Percentiles rank a stretch among this genome's conserved stretches.
These are phyloP conservation scores for Parnassius apollo DNA, from an alignment of 2,888 invertebrate genomes.

Conservation along the genomic window DNA sequence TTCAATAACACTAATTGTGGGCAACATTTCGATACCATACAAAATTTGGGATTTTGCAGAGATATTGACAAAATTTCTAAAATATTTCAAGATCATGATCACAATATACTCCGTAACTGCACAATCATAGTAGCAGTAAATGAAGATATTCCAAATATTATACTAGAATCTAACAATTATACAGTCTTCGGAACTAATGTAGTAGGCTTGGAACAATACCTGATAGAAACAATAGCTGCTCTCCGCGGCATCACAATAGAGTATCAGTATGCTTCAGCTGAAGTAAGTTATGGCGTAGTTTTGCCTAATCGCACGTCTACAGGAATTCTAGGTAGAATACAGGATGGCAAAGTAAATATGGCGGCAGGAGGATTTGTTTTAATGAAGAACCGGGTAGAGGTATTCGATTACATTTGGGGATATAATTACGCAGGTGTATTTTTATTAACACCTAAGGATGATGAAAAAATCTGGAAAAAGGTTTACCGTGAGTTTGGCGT, in stretches of 20 bases:
- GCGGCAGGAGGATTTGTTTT: constrained; percentile 49
- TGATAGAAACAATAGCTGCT: constrained; percentile 47
- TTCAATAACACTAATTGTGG: constrained; percentile 49
- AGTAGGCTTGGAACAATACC: constrained; percentile 51
- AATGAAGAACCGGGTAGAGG: constrained; percentile 47
- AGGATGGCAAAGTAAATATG: constrained; percentile 44
- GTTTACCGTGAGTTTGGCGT: constrained; percentile 49
- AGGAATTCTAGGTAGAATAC: constrained; percentile 45
- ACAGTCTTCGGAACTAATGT: constrained; percentile 37
- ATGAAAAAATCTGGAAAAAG: constrained; percentile 47
- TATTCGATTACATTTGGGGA: constrained; percentile 56
- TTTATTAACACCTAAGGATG: constrained; percentile 44
- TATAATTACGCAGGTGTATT: constrained; percentile 44
- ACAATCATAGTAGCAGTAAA: constrained; percentile 43
- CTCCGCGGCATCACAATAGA: constrained; percentile 41
- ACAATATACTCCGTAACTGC: constrained; percentile 42
- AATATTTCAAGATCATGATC: constrained; percentile 32
- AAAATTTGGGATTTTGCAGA: constrained; percentile 43
- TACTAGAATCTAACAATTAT: constrained; percentile 40
- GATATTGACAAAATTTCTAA: constrained; percentile 27
- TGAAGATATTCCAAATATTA: constrained; percentile 45
- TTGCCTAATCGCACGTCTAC: constrained; percentile 49
- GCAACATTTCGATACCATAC: constrained; percentile 34
- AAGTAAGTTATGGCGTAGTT: constrained; percentile 42
- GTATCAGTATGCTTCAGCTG: constrained; percentile 34